Evolutionary conservation across 2,888 invertebrate species (phyloP).

Genomic region (Harpalus rufipes): DNA sequence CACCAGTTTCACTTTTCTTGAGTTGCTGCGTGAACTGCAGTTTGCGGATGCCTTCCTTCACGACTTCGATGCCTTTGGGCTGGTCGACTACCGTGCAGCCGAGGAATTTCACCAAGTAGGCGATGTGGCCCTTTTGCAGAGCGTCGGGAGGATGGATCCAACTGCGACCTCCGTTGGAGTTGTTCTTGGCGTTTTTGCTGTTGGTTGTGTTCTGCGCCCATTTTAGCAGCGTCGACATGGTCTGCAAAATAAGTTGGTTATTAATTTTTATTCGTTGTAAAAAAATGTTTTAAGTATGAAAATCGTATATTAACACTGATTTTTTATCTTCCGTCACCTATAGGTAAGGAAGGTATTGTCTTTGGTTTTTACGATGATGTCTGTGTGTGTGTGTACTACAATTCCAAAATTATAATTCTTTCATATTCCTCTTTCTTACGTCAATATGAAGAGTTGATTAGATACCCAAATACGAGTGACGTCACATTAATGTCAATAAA

Average conservation of each 20-base stretch:
- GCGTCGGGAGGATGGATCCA: conserved; percentile 98
- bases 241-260: conserved; percentile 71
- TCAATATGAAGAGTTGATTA: too few relatives aligned
- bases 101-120: conserved; percentile 98
- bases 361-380: too few relatives aligned
- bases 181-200: conserved; percentile 74
- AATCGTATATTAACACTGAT: too few relatives aligned
- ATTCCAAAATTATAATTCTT: too few relatives aligned
- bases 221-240: conserved; percentile 76
- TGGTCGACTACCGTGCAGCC: conserved; percentile 97
- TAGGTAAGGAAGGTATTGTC: too few relatives aligned
- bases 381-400: too few relatives aligned
- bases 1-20: conserved; percentile 93
- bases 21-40: conserved; percentile 96
- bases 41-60: conserved; percentile 97
- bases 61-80: conserved; percentile 98
- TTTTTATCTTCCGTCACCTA: too few relatives aligned
- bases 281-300: too few relatives aligned
- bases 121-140: conserved; percentile 95
- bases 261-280: conserved; percentile 24
- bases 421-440: too few relatives aligned
- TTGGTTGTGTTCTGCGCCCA: conserved; percentile 77
- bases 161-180: conserved; percentile 78
- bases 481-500: too few relatives aligned
- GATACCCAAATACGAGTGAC: too few relatives aligned